Evolutionary conservation across 2,113 vertebrate genomes (phyloP).

Genomic region (Sardina pilchardus): DNA sequence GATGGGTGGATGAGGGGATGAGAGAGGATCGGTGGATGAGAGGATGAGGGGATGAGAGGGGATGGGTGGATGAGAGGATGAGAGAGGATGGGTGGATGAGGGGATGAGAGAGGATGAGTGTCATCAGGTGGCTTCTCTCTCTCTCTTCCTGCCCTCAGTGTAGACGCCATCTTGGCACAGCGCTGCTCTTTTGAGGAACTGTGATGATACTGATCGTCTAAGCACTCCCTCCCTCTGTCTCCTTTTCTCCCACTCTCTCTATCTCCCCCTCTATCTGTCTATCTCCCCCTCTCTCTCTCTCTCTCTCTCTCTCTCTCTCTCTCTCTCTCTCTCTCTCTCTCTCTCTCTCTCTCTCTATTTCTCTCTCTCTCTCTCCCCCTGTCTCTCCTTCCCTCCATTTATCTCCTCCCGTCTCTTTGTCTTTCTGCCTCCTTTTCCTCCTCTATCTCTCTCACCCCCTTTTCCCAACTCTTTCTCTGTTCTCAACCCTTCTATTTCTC

Average conservation of each 20-base stretch:
- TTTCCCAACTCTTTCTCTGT: constrained; percentile 37
- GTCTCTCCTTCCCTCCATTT: neutral
- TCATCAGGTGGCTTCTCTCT: too few species aligned
- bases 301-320: constrained; percentile 25
- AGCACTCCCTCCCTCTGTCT: constrained; percentile 35
- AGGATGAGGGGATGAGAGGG: too few species aligned
- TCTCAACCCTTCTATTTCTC: neutral
- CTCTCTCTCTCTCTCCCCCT: constrained; percentile 41
- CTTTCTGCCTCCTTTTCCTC: neutral
- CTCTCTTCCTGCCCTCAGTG: too few species aligned
- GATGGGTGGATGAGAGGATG: too few species aligned
- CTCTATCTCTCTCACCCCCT: constrained; percentile 30
- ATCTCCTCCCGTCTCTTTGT: constrained; percentile 42
- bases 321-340: constrained; percentile 38
- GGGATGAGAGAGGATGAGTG: too few species aligned
- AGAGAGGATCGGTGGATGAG: too few species aligned
- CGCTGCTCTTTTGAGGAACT: constrained; percentile 52
- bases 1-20: too few species aligned
- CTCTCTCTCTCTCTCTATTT: constrained; percentile 46
- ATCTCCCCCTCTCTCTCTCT: too few species aligned
- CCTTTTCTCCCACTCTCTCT: constrained; percentile 43
- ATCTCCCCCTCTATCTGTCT: constrained; percentile 43
- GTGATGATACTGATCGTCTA: constrained; percentile 56
- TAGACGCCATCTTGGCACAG: too few species aligned
- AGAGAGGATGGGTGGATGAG: too few species aligned